Evolutionary conservation across 2,888 invertebrate species (phyloP), one percentile per base, ranked within the genome.

Genomic region (Aricia artaxerxes): DNA sequence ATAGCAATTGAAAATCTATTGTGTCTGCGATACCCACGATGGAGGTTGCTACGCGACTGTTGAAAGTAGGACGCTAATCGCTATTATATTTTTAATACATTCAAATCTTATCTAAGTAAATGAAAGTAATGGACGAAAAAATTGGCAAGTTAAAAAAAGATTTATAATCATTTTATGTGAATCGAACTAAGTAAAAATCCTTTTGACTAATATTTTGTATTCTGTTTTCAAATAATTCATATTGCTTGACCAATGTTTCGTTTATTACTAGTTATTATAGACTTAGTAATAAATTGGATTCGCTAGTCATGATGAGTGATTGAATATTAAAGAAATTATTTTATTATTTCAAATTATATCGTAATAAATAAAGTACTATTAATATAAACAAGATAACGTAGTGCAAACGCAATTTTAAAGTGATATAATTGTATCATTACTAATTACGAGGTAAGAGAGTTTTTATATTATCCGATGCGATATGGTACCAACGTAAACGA

Each of bases 231-330:
- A 69, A 5, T 38, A 31, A 31, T 31, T 69, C 31, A 69, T 35
- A 64, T 38, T 4, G 31, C 38, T 69, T 5, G 13, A 69, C 4
- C 13, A 38, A 69, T 35, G 38, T 69, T 16, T 69, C 2, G 31
- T 64, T 64, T 64, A 64, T 69, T 57, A 57, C 57, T 57, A 4
- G 57, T 57, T 61, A 13, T 64, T 64, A 38, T 35, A 69, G 31
- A 69, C 13, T 69, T 69, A 13, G 35, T 13, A 38, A 38, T 38
- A 38, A 38, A 69, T 38, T 69, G 35, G 38, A 69, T 69, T 69
- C 4, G 35, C 69, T 69, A 69, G 69, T 69, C 69, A 69, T 69
- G 31, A 69, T 35, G 4, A 69, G 64, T 35, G 31, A 69, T 69
- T 69, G 11, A 69, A 69, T 9, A 69, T 69, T 69, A 69, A 69